A percentile compares a stretch with the other conserved stretches of the same genome.
Conservation (phyloP, 2,888 invertebrate species). For the Protophormia terraenovae region DNA sequence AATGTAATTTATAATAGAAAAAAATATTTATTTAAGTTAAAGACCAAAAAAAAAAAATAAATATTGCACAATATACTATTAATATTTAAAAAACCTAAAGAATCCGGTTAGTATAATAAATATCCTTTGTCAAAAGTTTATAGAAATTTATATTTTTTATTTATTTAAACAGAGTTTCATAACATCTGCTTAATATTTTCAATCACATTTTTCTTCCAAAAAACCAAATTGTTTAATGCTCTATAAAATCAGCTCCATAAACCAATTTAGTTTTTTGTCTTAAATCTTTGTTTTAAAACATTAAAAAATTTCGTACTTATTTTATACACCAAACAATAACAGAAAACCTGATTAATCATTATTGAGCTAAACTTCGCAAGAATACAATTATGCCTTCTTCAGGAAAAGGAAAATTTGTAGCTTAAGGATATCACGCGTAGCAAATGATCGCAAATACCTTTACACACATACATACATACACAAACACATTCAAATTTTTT, state of each 20-base stretch:
- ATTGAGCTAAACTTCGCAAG: too few relatives aligned
- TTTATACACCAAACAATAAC: not conserved
- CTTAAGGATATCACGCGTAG: slow-evolving; percentile 82
- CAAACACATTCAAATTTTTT: not conserved
- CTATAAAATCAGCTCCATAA: too few relatives aligned
- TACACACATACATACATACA: not conserved
- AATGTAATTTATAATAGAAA: not conserved
- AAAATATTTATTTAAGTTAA: not conserved
- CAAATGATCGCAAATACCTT: slow-evolving; percentile 72
- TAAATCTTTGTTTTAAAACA: not conserved
- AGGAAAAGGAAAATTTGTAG: slow-evolving; percentile 70
- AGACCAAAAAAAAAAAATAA: too few relatives aligned
- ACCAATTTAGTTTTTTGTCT: not conserved
- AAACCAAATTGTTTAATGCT: too few relatives aligned
- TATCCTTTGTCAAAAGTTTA: too few relatives aligned
- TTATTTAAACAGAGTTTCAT: too few relatives aligned
- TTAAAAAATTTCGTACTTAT: not conserved
- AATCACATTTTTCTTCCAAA: too few relatives aligned
- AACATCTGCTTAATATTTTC: too few relatives aligned
- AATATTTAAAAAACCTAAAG: too few relatives aligned
- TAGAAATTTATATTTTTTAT: too few relatives aligned
- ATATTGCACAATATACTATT: too few relatives aligned
- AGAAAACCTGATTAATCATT: slow-evolving; percentile 42
- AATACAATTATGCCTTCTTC: slow-evolving; percentile 48
- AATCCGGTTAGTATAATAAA: too few relatives aligned